Evolutionary conservation across 2,888 invertebrate genomes (phyloP), one percentile per base, ranked within the genome.

Genomic region (Drosophila monieri): DNA sequence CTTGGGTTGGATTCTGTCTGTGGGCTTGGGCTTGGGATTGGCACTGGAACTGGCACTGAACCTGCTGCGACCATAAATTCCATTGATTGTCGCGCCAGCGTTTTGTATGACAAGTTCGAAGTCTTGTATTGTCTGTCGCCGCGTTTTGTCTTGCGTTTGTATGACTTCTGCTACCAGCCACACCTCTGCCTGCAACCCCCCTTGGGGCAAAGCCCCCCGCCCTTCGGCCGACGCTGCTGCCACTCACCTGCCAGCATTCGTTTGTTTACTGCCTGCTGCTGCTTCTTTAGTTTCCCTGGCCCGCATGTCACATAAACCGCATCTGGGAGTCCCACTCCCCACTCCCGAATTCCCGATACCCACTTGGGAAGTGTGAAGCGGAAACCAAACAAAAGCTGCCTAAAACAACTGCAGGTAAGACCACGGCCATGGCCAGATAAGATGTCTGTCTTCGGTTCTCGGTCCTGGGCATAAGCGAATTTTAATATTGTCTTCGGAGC

Each of bases 271-370:
- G 64, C 54, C 59, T 61, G 52, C 39, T 21, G 32, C 55, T 46
- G 53, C 30, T 65, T 66, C 55, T 67, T 60, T 47, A 48, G 60
- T 61, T 61, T 74, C 61, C 60, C 60, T 73, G 72, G 84, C 83
- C 83, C 83, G 83, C 83, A 84, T 84, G 83, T 84, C 88, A 85
- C 86, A 84, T 69, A 85, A 84, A 74, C 86, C 86, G 84, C 88
- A 85, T 71, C 77, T 61, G 60, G 60, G 60, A 32, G 62, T 48
- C 69, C 43, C 55, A 30, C 4, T 14, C 25, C 12, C 57, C 39
- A 21, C 0, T 23, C 46, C 18, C 58, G 21, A 21, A 41, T 15
- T n/a, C 46, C 25, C 55, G 52, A 14, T 62, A 51, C 56, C 76
- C 71, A 78, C 62, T 51, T 51, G 86, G 83, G 80, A 83, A 87